phyloP scores from a whole-genome alignment of 2,888 invertebrate genomes.

The Trissolcus brochymenae region DNA sequence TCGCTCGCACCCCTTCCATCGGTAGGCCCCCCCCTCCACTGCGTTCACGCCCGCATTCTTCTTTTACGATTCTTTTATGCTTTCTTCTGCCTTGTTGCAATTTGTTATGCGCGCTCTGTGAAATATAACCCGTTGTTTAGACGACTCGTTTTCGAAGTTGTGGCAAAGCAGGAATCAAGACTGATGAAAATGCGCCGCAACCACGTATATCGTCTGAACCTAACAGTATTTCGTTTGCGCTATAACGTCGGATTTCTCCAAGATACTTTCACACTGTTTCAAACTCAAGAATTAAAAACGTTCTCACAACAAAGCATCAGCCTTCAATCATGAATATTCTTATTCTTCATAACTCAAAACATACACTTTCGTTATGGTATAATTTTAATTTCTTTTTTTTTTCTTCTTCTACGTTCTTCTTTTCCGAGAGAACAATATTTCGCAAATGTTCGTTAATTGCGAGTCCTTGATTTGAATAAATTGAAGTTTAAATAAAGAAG shows the following conservation, averaged over 20 bases:
- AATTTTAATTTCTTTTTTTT: no score
- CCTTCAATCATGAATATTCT: conserved; percentile 18
- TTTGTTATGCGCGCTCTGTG: conserved; percentile 53
- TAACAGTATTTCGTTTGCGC: conserved; percentile 43
- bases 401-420: no score
- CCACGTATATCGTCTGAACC: conserved; percentile 40
- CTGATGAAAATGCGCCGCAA: conserved; percentile 46
- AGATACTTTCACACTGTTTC: conserved; percentile 35
- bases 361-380: no score
- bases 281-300: conserved; percentile 31
- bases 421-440: no score
- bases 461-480: no score
- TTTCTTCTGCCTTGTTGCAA: conserved; percentile 54
- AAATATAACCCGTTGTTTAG: conserved; percentile 55
- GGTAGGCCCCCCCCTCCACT: neutral
- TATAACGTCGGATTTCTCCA: conserved; percentile 21
- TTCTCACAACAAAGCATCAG: conserved; percentile 8
- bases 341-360: no score
- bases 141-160: conserved; percentile 52
- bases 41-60: conserved; percentile 45
- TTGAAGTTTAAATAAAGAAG: no score
- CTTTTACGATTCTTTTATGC: conserved; percentile 51
- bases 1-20: conserved; percentile 19
- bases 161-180: conserved; percentile 51
- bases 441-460: no score